Evolutionary conservation across 2,797 vertebrate genomes (phyloP), one percentile per base, ranked within the genome.

Genomic region (Scolopax rusticola): DNA sequence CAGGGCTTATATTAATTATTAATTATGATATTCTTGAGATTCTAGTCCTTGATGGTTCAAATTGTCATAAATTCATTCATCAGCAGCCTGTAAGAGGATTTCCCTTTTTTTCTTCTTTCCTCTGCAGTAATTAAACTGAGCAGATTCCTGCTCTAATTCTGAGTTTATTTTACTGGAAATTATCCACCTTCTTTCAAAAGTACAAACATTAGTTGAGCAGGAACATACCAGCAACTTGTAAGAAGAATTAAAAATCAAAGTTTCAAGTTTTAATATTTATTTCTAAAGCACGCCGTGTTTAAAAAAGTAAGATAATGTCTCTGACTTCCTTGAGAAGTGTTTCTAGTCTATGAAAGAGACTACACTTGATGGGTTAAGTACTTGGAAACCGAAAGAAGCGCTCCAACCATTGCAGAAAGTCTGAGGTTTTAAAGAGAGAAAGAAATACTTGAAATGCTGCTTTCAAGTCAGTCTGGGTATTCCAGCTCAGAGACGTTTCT

Each of bases 401-500:
- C 85, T 93, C 33, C 12, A 68, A 80, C 36, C 8, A 4, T 20
- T 85, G 60, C 56, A 92, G 75, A 89, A 89, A 82, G 25, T 53
- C 67, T 0, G 0, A 83, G 45, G 7, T 60, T 90, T 93, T 84
- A 83, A 84, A 71, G 61, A 87, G 54, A 64, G 43, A 51, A 20
- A 75, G 54, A 82, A 73, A 14, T 75, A 70, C 85, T 85, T 92
- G 53, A 92, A 94, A 87, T 61, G 25, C 14, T 84, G 32, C 77
- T 90, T 87, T 91, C 45, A 79, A 74, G 45, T 74, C 45, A 53
- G 67, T 82, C 67, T 80, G 74, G 19, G 11, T 56, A 50, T 95
- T 92, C 56, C 68, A 77, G 56, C 57, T 91, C 43, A 77, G 81
- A 89, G 38, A 53, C 7, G 4, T 68, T 84, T 93, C 93, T 95